Evolutionary conservation across 2,797 vertebrate species (phyloP).

Genomic region (Taeniopygia guttata): DNA sequence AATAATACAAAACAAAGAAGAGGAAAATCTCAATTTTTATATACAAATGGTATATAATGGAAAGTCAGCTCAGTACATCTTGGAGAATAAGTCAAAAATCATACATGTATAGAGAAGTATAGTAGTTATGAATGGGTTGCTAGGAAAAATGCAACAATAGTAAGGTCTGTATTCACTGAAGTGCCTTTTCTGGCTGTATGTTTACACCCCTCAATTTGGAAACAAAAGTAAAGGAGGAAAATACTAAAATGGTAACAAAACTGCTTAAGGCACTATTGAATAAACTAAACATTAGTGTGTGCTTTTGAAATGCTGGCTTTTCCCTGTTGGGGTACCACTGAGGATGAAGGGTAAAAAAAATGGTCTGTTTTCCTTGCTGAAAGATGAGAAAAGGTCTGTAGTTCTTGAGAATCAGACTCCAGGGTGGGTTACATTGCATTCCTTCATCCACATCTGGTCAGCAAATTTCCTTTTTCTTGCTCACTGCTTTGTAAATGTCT

Average conservation of each 20-base stretch:
- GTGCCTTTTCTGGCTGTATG: not conserved
- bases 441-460: not conserved
- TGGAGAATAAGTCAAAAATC: not conserved
- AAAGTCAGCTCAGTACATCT: not conserved
- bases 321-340: not conserved
- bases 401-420: not conserved
- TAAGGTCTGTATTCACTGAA: not conserved
- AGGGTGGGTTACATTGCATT: not conserved
- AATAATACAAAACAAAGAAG: not conserved
- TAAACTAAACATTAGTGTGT: not conserved
- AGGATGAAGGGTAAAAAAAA: not conserved
- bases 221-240: not conserved
- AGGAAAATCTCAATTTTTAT: not conserved
- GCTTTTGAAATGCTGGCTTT: not conserved
- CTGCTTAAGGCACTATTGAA: not conserved
- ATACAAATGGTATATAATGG: not conserved
- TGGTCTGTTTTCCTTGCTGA: not conserved
- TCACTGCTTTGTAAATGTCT: not conserved
- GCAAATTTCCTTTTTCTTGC: not conserved
- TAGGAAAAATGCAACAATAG: not conserved
- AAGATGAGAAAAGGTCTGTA: not conserved
- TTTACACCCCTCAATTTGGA: not conserved
- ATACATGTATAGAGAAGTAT: not conserved
- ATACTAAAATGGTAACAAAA: not conserved
- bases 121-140: not conserved